Evolutionary conservation across 1,140 invertebrate genomes (phyloP), one percentile per base, ranked within the genome.

Genomic region (Wiebesia pumilae): DNA sequence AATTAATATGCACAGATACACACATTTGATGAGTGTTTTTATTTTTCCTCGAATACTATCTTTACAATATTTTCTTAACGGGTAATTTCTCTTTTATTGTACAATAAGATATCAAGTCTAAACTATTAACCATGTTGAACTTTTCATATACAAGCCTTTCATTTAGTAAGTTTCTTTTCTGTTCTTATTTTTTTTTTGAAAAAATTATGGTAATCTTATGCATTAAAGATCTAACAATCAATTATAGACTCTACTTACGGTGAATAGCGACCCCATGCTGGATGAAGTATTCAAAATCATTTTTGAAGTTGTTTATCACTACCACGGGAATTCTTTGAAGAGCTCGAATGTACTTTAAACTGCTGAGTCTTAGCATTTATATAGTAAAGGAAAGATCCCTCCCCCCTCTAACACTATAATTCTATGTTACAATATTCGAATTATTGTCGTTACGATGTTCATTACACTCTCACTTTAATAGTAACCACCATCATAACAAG

Each of bases 81-180:
- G 0, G 24, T 62, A 7, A 7, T 47, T 47, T 47, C 2, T 27
- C 27, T 27, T 27, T 27, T 4, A 1, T 62, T 62, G 24, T 27
- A 27, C 27, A 27, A 24, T 43, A 43, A 75, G 0, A 75, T 75
- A 43, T 75, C n/a, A 43, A 75, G 3, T 24, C 27, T 75, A 43
- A 0, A 71, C 19, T 35, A 71, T 73, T 86, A 86, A 83, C 38
- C 7, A 75, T 14, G 69, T 80, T 33, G 51, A 84, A 87, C 75
- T 87, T 87, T 87, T 87, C 86, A 82, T 87, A 84, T 87, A 87
- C 86, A 87, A 87, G 86, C 86, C 67, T 83, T 73, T 75, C 51
- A 84, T 87, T 87, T 87, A 84, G 86, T 87, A 87, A 87, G 81
- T 84, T 87, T 87, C 81, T 80, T 78, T 83, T 38, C 30, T 14